Evolutionary conservation across 92 coral and sea anemone genomes (phyloP).

Genomic region (Bergia sp.): DNA sequence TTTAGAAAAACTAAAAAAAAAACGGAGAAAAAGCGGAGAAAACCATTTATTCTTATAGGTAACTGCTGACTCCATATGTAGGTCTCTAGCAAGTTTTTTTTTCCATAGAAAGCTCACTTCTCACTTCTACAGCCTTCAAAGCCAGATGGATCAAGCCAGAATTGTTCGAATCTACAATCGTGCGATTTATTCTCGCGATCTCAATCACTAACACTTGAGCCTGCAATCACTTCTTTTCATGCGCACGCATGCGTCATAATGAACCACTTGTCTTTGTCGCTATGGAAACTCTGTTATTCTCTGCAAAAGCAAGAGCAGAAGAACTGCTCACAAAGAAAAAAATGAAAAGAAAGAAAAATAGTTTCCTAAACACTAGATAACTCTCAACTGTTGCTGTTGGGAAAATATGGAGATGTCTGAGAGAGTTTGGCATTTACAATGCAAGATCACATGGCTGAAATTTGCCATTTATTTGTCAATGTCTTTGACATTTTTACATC

Average conservation of each 20-base stretch:
- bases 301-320: neutral
- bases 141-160: too few species aligned
- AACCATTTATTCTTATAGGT: too few species aligned
- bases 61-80: too few species aligned
- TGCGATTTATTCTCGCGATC: too few species aligned
- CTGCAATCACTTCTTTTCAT: neutral
- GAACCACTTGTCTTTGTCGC: neutral
- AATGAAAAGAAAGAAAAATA: neutral
- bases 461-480: slow-evolving; percentile 23
- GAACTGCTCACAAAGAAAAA: too few species aligned
- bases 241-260: slow-evolving; percentile 41
- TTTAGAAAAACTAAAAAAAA: too few species aligned
- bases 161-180: too few species aligned
- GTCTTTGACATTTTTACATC: slow-evolving; percentile 12
- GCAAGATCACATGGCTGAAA: slow-evolving; percentile 17
- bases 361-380: neutral
- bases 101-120: too few species aligned
- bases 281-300: slow-evolving; percentile 1
- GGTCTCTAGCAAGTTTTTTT: too few species aligned
- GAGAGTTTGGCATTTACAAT: neutral
- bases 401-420: neutral
- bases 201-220: neutral
- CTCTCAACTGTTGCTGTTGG: neutral
- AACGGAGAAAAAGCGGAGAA: too few species aligned
- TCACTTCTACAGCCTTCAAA: too few species aligned